Evolutionary conservation across 1,140 invertebrate species (phyloP).

Genomic region (Trissolcus basalis): DNA sequence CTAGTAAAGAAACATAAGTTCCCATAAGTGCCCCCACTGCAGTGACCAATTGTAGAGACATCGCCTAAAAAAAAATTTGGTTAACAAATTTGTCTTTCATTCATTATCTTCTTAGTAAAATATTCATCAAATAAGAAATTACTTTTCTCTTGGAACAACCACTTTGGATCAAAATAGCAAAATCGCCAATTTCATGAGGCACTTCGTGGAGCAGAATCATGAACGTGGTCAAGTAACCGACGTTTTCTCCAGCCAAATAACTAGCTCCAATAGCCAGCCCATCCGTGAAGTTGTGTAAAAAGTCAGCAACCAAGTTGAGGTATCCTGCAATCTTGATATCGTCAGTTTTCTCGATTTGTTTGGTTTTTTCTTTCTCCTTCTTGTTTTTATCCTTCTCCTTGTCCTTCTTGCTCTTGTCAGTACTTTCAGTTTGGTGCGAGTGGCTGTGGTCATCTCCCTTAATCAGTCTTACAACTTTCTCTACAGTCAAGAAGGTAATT

Average conservation of each 20-base stretch:
- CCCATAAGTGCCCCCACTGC: conserved; percentile 96
- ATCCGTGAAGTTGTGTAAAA: conserved; percentile 98
- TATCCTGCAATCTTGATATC: conserved; percentile 94
- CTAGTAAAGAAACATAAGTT: conserved; percentile 89
- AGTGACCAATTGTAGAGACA: conserved; percentile 92
- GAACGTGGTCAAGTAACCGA: conserved; percentile 91
- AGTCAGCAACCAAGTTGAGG: conserved; percentile 95
- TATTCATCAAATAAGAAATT: conserved; percentile 26
- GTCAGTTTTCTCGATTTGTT: conserved; percentile 14
- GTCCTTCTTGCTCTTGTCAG: conserved; percentile 55
- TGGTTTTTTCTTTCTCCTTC: conserved; percentile 63
- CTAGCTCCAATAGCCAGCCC: conserved; percentile 97
- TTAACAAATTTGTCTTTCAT: too few species aligned
- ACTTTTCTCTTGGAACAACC: conserved; percentile 92
- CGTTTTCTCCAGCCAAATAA: conserved; percentile 90
- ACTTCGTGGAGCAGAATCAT: conserved; percentile 97
- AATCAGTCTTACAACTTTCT: conserved; percentile 93
- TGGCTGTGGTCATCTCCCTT: conserved; percentile 87
- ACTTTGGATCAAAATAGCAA: conserved; percentile 96
- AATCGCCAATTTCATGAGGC: conserved; percentile 99
- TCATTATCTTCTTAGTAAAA: neutral
- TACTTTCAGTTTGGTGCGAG: conserved; percentile 64
- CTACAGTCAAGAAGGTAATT: conserved; percentile 91
- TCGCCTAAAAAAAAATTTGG: conserved; percentile 82
- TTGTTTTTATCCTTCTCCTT: conserved; percentile 67